A percentile compares a stretch with the other conserved stretches of the same genome.
phyloP scores from a whole-genome alignment of 1,140 invertebrate genomes.

The Antheraea mylitta region DNA sequence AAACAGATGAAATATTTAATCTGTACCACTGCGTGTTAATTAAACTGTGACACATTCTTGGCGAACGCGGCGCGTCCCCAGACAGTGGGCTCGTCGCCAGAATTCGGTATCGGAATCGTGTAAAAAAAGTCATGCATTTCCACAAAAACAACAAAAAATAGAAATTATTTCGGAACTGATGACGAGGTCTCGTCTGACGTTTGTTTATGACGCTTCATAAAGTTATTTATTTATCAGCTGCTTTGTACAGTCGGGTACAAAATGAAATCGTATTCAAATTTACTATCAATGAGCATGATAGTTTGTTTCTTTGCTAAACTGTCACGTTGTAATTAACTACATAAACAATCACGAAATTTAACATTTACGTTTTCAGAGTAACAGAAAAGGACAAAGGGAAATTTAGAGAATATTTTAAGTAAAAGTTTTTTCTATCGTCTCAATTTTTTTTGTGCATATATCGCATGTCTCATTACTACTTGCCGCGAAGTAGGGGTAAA shows the following conservation, averaged over 20 bases:
- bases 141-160: background rate
- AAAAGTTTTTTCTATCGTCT: too few relatives aligned
- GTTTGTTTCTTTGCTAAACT: too few relatives aligned
- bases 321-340: too few relatives aligned
- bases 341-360: too few relatives aligned
- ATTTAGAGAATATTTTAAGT: too few relatives aligned
- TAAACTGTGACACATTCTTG: background rate
- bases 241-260: background rate
- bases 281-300: too few relatives aligned
- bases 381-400: too few relatives aligned
- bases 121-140: background rate
- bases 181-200: background rate
- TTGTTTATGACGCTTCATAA: background rate
- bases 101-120: background rate
- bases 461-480: too few relatives aligned
- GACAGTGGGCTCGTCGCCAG: background rate
- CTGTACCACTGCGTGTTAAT: background rate
- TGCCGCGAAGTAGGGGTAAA: too few relatives aligned
- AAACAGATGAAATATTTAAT: background rate
- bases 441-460: too few relatives aligned
- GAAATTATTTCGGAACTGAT: background rate
- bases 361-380: too few relatives aligned
- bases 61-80: background rate
- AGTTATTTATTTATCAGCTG: background rate
- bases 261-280: too few relatives aligned